Evolutionary conservation across 2,797 vertebrate species (phyloP).

Genomic region (Rhabdophis nuchalis): DNA sequence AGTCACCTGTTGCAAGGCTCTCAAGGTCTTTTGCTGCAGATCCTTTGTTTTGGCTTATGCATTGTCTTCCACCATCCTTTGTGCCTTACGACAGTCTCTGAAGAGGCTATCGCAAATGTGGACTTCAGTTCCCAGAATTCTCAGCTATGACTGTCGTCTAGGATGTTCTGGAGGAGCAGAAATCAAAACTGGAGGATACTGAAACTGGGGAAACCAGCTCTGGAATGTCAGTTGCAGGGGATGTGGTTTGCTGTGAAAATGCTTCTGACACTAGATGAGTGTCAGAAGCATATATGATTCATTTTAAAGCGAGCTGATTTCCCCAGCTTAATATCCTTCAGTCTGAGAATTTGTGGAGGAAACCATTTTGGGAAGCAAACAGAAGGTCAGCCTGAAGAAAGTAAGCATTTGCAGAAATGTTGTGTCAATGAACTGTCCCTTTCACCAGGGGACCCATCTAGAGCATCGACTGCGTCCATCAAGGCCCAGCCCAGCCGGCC

Average conservation of each 20-base stretch:
- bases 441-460: slow-evolving; percentile 10
- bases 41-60: not conserved
- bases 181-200: not conserved
- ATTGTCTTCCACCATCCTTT: not conserved
- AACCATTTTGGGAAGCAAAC: not conserved
- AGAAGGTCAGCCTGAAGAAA: not conserved
- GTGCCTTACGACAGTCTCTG: not conserved
- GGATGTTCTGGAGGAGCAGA: not conserved
- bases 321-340: not conserved
- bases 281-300: not conserved
- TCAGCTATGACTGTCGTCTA: not conserved
- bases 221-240: not conserved
- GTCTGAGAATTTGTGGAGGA: not conserved
- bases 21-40: not conserved
- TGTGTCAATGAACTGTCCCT: not conserved
- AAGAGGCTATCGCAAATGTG: not conserved
- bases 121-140: not conserved
- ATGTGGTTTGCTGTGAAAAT: not conserved
- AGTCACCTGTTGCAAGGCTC: not conserved
- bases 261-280: not conserved
- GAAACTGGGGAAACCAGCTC: not conserved
- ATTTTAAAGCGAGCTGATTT: not conserved
- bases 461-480: not conserved
- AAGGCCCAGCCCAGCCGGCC: slow-evolving; percentile 35
- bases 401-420: not conserved